Base-by-base conservation (phyloP, 2,113 vertebrate species). In the Chascanopsetta lugubris region DNA sequence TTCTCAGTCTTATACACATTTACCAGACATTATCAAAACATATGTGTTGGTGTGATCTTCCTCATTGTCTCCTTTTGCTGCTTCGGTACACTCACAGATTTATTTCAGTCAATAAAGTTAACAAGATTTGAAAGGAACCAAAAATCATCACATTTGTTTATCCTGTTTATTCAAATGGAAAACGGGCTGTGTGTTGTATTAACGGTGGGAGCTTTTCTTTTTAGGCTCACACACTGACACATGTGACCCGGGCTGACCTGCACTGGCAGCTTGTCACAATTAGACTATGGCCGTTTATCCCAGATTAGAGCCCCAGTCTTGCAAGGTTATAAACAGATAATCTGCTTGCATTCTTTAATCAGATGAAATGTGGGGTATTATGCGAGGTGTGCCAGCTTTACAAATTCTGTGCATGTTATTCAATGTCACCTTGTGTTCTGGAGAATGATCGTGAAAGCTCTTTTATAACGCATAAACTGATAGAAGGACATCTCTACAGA, bases 311-410 rank as follows among this genome's bases (percentile, higher is more conserved):
- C 46, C 51, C 77, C 46, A 36, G 60, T 48, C 61, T 69, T 61
- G 49, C 51, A 46, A 72, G 66, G 61, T 61, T 63, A 47, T 62
- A 38, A 73, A 74, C 55, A 80, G 70, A 77, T 88, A 73, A 88
- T 85, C 87, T 69, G 67, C 65, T 75, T 75, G 67, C 61, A 60
- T 47, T 47, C 51, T 86, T 86, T 88, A 85, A 89, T 89, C 86
- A 87, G 74, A 71, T 71, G 56, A 85, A 91, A 88, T 68, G 85
- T 72, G 34, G n/a, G 61, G 76, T 66, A 42, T 42, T 42, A 18
- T 15, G 38, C 15, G 17, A 18, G 38, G 78, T 70, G 77, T 49
- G 64, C 43, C 30, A 40, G 62, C 46, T 73, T 79, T 48, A 22
- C 18, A 75, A 49, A 20, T 15, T 60, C 11, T 42, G 54, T 60